Percentiles rank a stretch among this genome's conserved stretches.
phyloP scores from a whole-genome alignment of 2,888 invertebrate genomes.

The Nysson spinosus region DNA sequence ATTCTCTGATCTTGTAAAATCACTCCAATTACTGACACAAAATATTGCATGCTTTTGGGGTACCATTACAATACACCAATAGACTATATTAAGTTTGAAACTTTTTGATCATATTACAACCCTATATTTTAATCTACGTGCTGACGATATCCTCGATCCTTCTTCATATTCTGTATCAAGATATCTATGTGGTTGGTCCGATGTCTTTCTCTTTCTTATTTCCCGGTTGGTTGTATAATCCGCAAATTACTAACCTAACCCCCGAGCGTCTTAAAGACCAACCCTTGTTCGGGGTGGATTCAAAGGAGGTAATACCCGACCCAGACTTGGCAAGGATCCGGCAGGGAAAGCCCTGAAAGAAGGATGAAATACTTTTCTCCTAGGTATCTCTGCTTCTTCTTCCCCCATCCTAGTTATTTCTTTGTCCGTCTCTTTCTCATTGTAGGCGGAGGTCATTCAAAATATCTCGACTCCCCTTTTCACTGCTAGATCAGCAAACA shows the following conservation, averaged over 20 bases:
- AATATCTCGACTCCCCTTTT: conserved; percentile 16
- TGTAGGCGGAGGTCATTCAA: conserved; percentile 9
- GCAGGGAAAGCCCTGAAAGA: conserved; percentile 45
- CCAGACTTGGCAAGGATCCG: conserved; percentile 60
- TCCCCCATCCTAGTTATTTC: conserved; percentile 13
- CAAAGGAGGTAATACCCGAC: conserved; percentile 65
- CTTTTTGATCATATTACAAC: no score
- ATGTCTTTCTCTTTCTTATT: conserved; percentile 27
- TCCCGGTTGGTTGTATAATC: conserved; percentile 64
- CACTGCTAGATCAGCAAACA: conserved; percentile 33
- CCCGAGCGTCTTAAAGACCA: conserved; percentile 66
- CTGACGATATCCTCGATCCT: background rate
- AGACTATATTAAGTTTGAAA: no score
- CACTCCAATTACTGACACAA: no score
- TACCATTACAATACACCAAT: no score
- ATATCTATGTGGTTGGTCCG: no score
- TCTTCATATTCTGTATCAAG: conserved; percentile 7
- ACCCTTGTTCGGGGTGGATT: conserved; percentile 67
- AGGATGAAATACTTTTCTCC: conserved; percentile 57
- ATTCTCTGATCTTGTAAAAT: no score
- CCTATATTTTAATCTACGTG: no score
- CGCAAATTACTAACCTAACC: conserved; percentile 72
- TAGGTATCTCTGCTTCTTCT: conserved; percentile 31
- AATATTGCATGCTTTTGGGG: no score
- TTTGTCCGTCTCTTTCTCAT: conserved; percentile 17